These are phyloP conservation scores for Chironex yamaguchii DNA, from an alignment of 30 jellyfish, hydroid and myxozoan species.

Conservation along the genomic window DNA sequence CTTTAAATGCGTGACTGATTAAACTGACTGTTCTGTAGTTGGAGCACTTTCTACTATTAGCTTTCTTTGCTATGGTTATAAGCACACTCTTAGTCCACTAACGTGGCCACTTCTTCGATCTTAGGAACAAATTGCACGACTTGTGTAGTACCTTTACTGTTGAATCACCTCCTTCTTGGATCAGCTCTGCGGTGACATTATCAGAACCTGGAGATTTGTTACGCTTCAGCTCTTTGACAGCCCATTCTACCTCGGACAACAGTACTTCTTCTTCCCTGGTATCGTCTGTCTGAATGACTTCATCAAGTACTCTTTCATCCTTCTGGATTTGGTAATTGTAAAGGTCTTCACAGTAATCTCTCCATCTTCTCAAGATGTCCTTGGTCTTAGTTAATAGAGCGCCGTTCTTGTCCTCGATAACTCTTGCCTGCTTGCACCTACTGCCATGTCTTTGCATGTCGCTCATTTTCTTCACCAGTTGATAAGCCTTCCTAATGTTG, in stretches of 20 bases:
- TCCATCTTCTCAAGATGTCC: not conserved
- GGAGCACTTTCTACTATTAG: no score
- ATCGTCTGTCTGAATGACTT: not conserved
- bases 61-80: no score
- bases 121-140: no score
- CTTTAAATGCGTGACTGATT: not conserved
- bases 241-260: not conserved
- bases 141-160: not conserved
- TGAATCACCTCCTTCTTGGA: not conserved
- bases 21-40: not conserved
- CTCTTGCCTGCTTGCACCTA: not conserved
- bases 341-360: not conserved
- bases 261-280: not conserved
- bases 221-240: not conserved
- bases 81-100: no score
- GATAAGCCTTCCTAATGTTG: conserved; percentile 14
- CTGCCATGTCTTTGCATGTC: not conserved
- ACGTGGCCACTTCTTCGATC: no score
- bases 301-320: not conserved
- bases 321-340: no score
- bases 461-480: not conserved
- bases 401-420: not conserved
- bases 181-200: not conserved
- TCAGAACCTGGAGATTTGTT: not conserved
- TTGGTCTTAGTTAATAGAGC: not conserved